Conservation (phyloP, 2,113 vertebrate species). For the Mormyrus lacerda region DNA sequence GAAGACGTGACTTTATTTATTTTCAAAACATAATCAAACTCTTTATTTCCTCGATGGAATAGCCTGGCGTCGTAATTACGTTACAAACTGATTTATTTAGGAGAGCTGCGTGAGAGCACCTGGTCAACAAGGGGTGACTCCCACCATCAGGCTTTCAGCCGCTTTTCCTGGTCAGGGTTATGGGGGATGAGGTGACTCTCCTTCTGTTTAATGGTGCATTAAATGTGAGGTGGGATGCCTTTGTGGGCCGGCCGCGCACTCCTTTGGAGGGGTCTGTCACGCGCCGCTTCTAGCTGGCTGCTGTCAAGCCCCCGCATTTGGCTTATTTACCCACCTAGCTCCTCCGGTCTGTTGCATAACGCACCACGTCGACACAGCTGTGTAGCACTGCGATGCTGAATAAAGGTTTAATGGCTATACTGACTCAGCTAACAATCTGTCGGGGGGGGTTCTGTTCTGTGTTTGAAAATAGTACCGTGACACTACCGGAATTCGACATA, state of each 20-base stretch:
- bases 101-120: not conserved
- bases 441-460: not conserved
- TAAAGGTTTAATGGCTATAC: not conserved
- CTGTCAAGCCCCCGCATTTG: not conserved
- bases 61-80: not conserved
- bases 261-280: not conserved
- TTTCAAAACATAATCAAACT: not conserved
- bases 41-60: not conserved
- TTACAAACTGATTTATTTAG: not conserved
- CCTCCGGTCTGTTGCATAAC: not conserved
- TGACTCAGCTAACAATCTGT: not conserved
- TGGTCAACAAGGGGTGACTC: not conserved
- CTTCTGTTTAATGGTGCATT: not conserved
- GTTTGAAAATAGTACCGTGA: not conserved
- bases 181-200: not conserved
- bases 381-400: not conserved
- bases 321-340: not conserved
- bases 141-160: not conserved
- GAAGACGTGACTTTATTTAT: not conserved
- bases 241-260: not conserved
- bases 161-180: not conserved
- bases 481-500: not conserved
- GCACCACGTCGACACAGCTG: not conserved
- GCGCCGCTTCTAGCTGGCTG: not conserved
- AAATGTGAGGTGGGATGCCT: not conserved